These are phyloP conservation scores for Lytechinus variegatus DNA, from an alignment of 35 echinoderm and acorn worm genomes.

Conservation along the genomic window DNA sequence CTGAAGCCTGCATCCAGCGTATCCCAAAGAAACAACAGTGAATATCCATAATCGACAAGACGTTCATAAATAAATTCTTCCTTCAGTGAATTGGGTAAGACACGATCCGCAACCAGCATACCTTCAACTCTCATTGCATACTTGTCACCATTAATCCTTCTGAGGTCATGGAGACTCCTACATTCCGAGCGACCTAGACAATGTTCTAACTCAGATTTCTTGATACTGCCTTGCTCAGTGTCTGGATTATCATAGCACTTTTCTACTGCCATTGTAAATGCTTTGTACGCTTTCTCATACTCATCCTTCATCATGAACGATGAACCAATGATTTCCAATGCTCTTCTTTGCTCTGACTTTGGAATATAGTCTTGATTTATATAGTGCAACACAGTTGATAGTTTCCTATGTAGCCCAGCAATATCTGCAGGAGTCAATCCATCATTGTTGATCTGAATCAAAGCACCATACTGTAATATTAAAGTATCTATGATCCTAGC, in stretches of 20 bases:
- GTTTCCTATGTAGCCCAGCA: background rate
- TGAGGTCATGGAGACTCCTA: background rate
- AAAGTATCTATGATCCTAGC: background rate
- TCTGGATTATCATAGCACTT: background rate
- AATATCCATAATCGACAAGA: background rate
- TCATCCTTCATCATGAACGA: background rate
- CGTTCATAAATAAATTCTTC: background rate
- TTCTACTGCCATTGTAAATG: background rate
- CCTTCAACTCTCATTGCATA: slow-evolving; percentile 2
- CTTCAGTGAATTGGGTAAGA: background rate
- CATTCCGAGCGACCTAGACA: background rate
- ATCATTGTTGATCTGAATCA: background rate
- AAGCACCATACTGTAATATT: background rate
- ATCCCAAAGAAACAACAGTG: background rate
- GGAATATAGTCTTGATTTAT: background rate
- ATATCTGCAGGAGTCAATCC: background rate
- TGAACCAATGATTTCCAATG: background rate
- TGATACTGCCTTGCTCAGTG: background rate
- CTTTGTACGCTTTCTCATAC: background rate
- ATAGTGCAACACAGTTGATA: background rate
- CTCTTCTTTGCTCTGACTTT: background rate
- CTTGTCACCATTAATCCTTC: background rate
- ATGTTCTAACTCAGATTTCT: background rate
- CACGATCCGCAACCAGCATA: background rate
- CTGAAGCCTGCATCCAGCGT: background rate